Evolutionary conservation across 1,140 invertebrate species (phyloP).

Genomic region (Pachyrhynchus sulphureomaculatus): DNA sequence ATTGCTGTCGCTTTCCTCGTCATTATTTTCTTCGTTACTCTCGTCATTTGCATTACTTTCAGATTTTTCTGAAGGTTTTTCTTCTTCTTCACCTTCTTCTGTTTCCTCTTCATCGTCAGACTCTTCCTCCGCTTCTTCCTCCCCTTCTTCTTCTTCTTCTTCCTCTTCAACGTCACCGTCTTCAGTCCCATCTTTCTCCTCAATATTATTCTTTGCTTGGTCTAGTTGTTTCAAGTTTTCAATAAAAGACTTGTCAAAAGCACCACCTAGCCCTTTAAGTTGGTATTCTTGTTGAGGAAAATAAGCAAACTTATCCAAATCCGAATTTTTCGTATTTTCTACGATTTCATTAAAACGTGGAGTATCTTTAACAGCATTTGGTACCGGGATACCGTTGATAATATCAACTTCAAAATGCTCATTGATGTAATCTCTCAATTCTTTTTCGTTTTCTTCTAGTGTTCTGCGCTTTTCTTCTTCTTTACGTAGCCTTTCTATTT

Average conservation of each 20-base stretch:
- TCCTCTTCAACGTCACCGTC: slow-evolving; percentile 23
- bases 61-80: neutral
- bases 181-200: neutral
- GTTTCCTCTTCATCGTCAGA: slow-evolving; percentile 12
- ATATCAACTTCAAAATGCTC: slow-evolving; percentile 26
- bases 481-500: neutral
- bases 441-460: slow-evolving; percentile 29
- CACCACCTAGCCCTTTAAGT: neutral
- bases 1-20: slow-evolving; percentile 2
- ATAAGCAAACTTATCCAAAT: neutral
- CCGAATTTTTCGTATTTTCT: slow-evolving; percentile 13
- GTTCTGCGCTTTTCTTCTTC: slow-evolving; percentile 14
- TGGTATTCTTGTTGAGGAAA: neutral
- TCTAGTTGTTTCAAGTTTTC: slow-evolving; percentile 18
- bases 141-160: slow-evolving; percentile 31
- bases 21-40: slow-evolving; percentile 21
- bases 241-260: slow-evolving; percentile 7
- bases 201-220: slow-evolving; percentile 14
- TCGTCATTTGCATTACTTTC: slow-evolving; percentile 1
- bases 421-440: slow-evolving; percentile 18
- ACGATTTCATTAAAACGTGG: slow-evolving; percentile 18
- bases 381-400: slow-evolving; percentile 10
- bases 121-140: slow-evolving; percentile 16
- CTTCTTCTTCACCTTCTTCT: slow-evolving; percentile 2
- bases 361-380: slow-evolving; percentile 23